Evolutionary conservation across 2,888 invertebrate species (phyloP), one percentile per base, ranked within the genome.

Genomic region (Macrophya alboannulata): DNA sequence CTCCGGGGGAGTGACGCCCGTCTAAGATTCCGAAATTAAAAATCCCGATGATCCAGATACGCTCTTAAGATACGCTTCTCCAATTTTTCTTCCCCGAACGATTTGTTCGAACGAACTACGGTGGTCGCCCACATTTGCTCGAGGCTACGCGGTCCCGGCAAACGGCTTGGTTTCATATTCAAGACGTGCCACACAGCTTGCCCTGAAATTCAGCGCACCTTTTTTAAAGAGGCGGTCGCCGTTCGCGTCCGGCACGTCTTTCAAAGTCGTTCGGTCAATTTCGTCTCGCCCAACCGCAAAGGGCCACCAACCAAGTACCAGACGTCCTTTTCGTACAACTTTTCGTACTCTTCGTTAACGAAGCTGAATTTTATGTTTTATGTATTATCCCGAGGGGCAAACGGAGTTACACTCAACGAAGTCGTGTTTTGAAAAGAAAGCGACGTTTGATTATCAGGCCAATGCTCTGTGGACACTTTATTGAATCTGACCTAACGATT

Each of bases 231-330:
- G 37, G 65, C 62, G 62, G 43, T n/a, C 43, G 40, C 4, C 12
- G 31, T 31, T 31, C 31, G 77, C 55, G 51, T 45, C 77, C 31
- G 77, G 77, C 77, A 77, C 77, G 77, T 77, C 81, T 81, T 45
- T 62, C 45, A 83, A 48, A 83, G 31, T 82, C 68, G 68, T 71
- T 68, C 68, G 83, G 45, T 83, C 68, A 68, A 83, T 83, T 83
- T 83, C 83, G 83, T 83, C 83, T 83, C 83, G 83, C 45, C 40
- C 45, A 37, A 81, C 81, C 81, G 81, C 81, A 62, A 81, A 62
- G 81, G 77, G 55, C 77, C 77, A 77, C 51, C 51, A 51, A 43
- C 62, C 81, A 77, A 77, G 77, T 55, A 79, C n/a, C 79, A 37
- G 62, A 71, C 51, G 48, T 83, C 68, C 83, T 31, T 40, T 43